Base-by-base conservation (phyloP, 2,888 invertebrate genomes). In the Oscheius sp. region DNA sequence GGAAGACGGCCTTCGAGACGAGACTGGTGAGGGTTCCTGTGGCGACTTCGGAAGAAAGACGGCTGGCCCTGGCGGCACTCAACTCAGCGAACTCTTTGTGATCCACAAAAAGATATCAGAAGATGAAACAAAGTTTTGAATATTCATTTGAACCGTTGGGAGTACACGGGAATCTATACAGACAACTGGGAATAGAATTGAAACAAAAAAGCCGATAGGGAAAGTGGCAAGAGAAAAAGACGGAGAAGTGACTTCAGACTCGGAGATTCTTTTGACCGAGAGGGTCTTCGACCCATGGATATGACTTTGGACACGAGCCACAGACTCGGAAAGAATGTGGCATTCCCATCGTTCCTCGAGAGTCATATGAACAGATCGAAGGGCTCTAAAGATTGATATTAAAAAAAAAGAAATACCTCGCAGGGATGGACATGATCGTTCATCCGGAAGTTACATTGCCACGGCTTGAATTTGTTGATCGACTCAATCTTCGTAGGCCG, bases 241-340 rank as follows among this genome's bases (percentile, higher is more conserved):
- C 44, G 41, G 59, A 59, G 59, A 59, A 59, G 44, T 26, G 14
- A 9, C 24, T n/a, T 38, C n/a, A 51, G 59, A 22, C 57, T 36
- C 22, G 57, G 41, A 69, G 45, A 28, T 56, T 50, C 14, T 67
- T 67, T 45, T 56, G 62, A 17, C 83, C 84, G 5, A 75, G 71
- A 6, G 81, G 78, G 44, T 78, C 74, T 49, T 74, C 63, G n/a
- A 85, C 72, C 80, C 82, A 82, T 14, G 85, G 83, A 30, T 54
- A 47, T 17, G 68, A 68, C 5, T 41, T 61, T 8, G 86, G 86
- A 64, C 85, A 85, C 20, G 70, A 70, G n/a, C 80, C 81, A 62
- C 85, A 85, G 45, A 85, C 82, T 26, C 81, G 66, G 74, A 85
- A 85, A 6, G 80, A 81, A 38, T 81, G 82, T 20, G 82, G 77